phyloP scores from a whole-genome alignment of 2,797 vertebrate genomes.

The Melopsittacus undulatus region DNA sequence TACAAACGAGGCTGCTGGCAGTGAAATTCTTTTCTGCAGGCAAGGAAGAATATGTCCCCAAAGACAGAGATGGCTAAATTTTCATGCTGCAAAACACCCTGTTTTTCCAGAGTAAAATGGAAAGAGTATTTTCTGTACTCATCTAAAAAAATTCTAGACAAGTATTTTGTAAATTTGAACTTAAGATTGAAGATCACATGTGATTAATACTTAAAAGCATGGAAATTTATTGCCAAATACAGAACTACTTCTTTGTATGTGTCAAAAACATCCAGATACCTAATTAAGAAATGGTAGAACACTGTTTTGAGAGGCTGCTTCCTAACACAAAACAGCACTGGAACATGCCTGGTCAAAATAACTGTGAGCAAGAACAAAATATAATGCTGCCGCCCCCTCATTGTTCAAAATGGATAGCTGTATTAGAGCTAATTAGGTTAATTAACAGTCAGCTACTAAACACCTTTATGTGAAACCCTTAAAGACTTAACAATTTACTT shows the following conservation, averaged over 20 bases:
- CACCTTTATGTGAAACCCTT: background rate
- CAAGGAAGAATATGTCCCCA: background rate
- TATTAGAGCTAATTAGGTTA: background rate
- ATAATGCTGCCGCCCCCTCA: background rate
- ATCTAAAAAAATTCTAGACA: background rate
- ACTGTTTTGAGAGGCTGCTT: background rate
- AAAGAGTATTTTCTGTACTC: background rate
- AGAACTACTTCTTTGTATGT: background rate
- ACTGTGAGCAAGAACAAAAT: background rate
- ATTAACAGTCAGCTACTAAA: background rate
- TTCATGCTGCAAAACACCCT: background rate
- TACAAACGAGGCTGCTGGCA: background rate
- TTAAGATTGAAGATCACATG: background rate
- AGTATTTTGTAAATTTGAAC: background rate
- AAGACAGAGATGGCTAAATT: background rate
- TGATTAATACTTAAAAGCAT: background rate
- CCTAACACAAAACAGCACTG: background rate
- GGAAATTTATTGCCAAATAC: background rate
- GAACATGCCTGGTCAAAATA: background rate
- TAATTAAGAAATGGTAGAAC: background rate
- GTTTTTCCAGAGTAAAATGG: background rate
- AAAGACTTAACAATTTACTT: constrained; percentile 32
- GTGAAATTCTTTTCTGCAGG: background rate
- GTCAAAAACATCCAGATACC: background rate
- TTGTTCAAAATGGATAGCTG: background rate